phyloP scores from a whole-genome alignment of 53 echinoderm and acorn worm genomes.

The Patiria pectinifera region DNA sequence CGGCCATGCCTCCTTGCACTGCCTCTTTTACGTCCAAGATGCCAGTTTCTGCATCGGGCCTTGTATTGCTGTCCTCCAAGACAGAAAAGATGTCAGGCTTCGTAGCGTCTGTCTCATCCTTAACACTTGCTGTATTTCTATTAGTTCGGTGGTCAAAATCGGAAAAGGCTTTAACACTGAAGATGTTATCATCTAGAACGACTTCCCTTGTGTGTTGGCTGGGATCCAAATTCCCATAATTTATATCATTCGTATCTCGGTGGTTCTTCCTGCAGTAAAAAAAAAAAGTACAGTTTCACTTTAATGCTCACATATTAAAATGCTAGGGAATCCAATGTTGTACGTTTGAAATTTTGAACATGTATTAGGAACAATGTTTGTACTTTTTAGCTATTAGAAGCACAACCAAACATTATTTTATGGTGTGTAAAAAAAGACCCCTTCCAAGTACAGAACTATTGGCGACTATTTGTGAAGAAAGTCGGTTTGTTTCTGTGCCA shows the following conservation, averaged over 20 bases:
- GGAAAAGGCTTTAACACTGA: constrained; percentile 9
- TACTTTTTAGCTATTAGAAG: no score
- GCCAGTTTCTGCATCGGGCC: background rate
- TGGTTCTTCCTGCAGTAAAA: constrained; percentile 32
- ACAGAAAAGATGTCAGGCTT: background rate
- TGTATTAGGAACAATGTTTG: no score
- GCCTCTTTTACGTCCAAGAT: background rate
- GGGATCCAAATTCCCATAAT: background rate
- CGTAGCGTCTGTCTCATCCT: background rate
- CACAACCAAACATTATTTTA: no score
- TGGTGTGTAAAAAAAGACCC: no score
- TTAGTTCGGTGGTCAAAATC: constrained; percentile 13
- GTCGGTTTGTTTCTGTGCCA: no score
- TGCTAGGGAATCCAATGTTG: no score
- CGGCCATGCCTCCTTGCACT: background rate
- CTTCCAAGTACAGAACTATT: no score
- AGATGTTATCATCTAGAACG: background rate
- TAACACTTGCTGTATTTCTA: constrained; percentile 15
- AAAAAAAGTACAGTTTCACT: background rate
- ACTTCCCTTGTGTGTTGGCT: background rate
- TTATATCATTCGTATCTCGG: background rate
- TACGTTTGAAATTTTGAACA: no score
- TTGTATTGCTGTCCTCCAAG: background rate
- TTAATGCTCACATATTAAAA: background rate
- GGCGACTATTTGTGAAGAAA: no score